These are phyloP conservation scores for Candoia aspera DNA, from an alignment of 2,113 vertebrate genomes.

Conservation along the genomic window DNA sequence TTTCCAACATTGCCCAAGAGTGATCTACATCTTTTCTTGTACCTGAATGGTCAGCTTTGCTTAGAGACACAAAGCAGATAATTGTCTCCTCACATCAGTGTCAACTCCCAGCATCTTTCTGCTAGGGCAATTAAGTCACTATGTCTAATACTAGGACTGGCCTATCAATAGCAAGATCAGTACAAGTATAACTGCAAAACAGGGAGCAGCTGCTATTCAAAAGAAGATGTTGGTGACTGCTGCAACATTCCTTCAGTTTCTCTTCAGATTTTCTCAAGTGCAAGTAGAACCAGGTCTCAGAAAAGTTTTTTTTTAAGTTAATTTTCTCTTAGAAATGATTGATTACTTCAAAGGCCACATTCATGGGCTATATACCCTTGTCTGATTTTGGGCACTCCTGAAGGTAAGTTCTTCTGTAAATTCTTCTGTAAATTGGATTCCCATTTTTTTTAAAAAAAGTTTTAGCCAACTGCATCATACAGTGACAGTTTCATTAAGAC, in stretches of 20 bases:
- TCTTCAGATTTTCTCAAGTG: background rate
- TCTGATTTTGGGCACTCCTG: background rate
- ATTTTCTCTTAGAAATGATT: background rate
- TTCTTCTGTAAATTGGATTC: background rate
- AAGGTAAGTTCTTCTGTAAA: background rate
- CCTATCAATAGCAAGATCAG: background rate
- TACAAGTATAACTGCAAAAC: background rate
- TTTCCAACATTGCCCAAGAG: background rate
- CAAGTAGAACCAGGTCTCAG: background rate
- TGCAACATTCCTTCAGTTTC: background rate
- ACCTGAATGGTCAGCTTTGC: background rate
- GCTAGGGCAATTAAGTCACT: background rate
- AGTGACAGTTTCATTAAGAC: background rate
- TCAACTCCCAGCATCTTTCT: background rate
- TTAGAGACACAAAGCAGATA: background rate
- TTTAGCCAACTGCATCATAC: background rate
- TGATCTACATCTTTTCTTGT: background rate
- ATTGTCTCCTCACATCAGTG: background rate
- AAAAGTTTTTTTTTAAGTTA: background rate
- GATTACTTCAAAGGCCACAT: background rate
- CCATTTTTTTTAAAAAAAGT: background rate
- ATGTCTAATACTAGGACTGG: background rate
- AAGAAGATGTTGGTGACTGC: too few relatives aligned
- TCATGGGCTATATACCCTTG: background rate
- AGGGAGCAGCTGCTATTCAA: background rate